Percentiles rank a stretch among this genome's conserved stretches.
Conservation (phyloP, 2,888 invertebrate genomes). For the Maniola hyperantus region DNA sequence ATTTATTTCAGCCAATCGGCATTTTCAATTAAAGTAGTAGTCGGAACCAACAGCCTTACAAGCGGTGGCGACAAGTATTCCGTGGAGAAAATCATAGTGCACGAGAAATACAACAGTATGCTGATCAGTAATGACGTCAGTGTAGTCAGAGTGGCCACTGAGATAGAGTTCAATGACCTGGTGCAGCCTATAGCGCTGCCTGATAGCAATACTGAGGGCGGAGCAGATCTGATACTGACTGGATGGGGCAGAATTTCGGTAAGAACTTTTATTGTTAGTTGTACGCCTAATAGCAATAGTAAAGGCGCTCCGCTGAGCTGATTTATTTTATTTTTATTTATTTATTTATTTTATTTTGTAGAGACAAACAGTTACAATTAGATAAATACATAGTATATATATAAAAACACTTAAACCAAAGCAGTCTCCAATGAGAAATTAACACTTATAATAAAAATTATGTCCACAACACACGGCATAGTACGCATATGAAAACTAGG, state of each 20-base stretch:
- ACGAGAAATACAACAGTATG: conserved; percentile 62
- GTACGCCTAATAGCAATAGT: too few species aligned
- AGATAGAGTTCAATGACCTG: conserved; percentile 57
- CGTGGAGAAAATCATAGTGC: conserved; percentile 63
- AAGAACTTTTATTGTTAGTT: conserved; percentile 31
- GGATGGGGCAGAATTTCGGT: conserved; percentile 78
- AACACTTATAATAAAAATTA: too few species aligned
- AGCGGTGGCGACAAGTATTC: conserved; percentile 65
- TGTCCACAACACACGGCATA: too few species aligned
- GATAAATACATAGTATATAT: too few species aligned
- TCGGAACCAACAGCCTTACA: conserved; percentile 72
- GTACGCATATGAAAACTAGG: too few species aligned
- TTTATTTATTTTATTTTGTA: too few species aligned
- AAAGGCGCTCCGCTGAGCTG: too few species aligned
- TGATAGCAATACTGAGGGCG: conserved; percentile 54
- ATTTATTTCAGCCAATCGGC: conserved; percentile 41
- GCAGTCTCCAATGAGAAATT: too few species aligned
- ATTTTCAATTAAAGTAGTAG: conserved; percentile 56
- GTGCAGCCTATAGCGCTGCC: conserved; percentile 66
- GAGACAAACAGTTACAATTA: too few species aligned
- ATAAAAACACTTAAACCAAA: too few species aligned
- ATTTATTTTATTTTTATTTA: too few species aligned
- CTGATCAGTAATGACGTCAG: conserved; percentile 73
- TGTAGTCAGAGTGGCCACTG: conserved; percentile 56
- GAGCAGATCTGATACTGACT: conserved; percentile 60